Conservation (phyloP, 2,797 vertebrate genomes). For the Epinephelus coioides region DNA sequence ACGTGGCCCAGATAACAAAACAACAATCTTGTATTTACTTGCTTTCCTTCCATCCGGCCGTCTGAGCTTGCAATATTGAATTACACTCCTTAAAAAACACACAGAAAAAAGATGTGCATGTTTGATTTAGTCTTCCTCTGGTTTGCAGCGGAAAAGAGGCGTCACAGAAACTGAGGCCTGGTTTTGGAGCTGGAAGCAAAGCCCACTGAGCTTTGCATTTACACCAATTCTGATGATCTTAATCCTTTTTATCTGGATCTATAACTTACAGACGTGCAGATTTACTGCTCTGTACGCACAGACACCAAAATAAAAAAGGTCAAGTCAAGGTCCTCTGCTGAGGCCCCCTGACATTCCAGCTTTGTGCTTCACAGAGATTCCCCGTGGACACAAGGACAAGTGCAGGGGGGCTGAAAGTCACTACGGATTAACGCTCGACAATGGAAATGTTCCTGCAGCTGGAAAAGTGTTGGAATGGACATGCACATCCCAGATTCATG, state of each 20-base stretch:
- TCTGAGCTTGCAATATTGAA: constrained; percentile 40
- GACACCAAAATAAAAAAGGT: constrained; percentile 38
- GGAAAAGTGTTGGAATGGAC: constrained; percentile 53
- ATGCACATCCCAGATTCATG: constrained; percentile 11
- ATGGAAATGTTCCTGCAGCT: constrained; percentile 71
- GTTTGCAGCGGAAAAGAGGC: constrained; percentile 12
- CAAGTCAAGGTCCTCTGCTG: constrained; percentile 44
- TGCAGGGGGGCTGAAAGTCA: constrained; percentile 68
- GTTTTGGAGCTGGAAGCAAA: constrained; percentile 3
- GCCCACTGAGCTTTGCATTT: neutral
- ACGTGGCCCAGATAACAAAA: constrained; percentile 66
- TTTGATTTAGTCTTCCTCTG: constrained; percentile 14
- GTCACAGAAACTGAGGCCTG: constrained; percentile 9
- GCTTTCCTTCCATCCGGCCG: constrained; percentile 22
- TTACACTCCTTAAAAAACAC: constrained; percentile 8
- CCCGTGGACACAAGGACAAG: constrained; percentile 65
- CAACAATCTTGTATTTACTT: constrained; percentile 48
- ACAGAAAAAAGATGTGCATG: neutral
- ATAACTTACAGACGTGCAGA: constrained; percentile 30
- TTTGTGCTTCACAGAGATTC: constrained; percentile 55
- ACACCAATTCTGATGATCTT: constrained; percentile 14
- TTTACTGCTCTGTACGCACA: constrained; percentile 13
- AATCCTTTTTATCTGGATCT: constrained; percentile 23
- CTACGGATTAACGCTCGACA: constrained; percentile 72
- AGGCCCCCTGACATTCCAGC: constrained; percentile 63